Base-by-base conservation (phyloP, 2,797 vertebrate genomes). In the Phrynocephalus guinanensis region DNA sequence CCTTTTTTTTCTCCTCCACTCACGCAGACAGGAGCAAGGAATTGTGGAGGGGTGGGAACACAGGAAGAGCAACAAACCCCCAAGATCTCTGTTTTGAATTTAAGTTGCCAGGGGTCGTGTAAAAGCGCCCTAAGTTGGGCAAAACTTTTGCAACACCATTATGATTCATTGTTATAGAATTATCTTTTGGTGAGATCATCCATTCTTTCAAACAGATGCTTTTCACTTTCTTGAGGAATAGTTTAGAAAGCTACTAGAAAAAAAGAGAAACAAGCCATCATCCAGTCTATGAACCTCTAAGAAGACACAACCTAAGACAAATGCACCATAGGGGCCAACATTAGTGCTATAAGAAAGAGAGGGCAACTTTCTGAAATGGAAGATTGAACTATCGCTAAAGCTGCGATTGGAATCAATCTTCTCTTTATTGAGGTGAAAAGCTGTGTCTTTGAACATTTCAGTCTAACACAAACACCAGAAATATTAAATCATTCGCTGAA, bases 391-490 rank as follows among this genome's bases (percentile, higher is more conserved):
- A 73, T 89, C 91, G 75, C 86, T 92, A 90, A 94, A 93, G 80
- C 73, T 94, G 77, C 79, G 83, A 78, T 86, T 72, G 80, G 89
- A 88, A 90, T 87, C 7, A 86, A 4, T 8, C 6, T 82, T 85
- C 82, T 79, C 3, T 68, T 92, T 92, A 87, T 52, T 84, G 83
- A 89, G 75, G 88, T 91, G 82, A 1, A 92, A 50, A 91, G 13
- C 1, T 92, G 89, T 93, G 66, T 83, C 38, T 82, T 75, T 93
- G 91, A 92, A 94, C 94, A 81, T 9, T 67, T 93, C 78, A 83
- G 30, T 86, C 86, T 90, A 91, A 90, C 92, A 94, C 90, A 93
- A 94, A 93, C 89, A 93, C 91, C 89, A 94, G 85, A 92, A 93
- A 78, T 94, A 95, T 93, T 92, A 90, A 92, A 91, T 93, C 91